Percentiles rank a stretch among this genome's conserved stretches.
These are phyloP conservation scores for Atlantisia rogersi DNA, from an alignment of 2,113 vertebrate genomes.

Conservation along the genomic window DNA sequence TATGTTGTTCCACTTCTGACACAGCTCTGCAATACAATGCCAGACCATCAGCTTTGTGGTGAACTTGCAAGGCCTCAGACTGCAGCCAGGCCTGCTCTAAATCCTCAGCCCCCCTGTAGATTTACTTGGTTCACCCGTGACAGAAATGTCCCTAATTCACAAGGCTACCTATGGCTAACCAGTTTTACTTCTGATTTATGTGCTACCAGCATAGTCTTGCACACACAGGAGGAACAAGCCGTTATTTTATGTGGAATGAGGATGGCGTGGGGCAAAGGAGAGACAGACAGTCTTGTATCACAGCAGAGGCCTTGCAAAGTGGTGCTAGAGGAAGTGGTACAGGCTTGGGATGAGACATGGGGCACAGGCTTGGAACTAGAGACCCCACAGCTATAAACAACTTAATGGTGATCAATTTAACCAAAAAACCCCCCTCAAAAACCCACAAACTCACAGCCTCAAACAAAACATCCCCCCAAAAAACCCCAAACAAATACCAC, in stretches of 20 bases:
- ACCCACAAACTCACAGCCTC: too few relatives aligned
- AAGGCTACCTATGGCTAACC: neutral
- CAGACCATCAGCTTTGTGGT: neutral
- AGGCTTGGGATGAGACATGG: neutral
- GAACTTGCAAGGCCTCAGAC: neutral
- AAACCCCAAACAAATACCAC: too few relatives aligned
- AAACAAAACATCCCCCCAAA: too few relatives aligned
- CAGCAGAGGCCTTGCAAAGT: neutral
- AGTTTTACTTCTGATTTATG: neutral
- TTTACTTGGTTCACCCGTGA: neutral
- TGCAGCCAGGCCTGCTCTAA: neutral
- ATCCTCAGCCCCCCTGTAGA: neutral
- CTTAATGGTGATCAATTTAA: neutral
- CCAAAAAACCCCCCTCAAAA: too few relatives aligned
- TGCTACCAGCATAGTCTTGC: neutral
- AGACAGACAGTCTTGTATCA: neutral
- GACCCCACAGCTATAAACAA: neutral
- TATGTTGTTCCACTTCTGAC: neutral
- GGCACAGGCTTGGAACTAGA: neutral
- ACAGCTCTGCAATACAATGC: neutral
- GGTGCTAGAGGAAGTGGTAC: rapidly evolving
- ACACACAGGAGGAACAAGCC: neutral
- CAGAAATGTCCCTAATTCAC: neutral
- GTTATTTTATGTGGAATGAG: neutral
- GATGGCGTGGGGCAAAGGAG: neutral